Evolutionary conservation across 2,888 invertebrate genomes (phyloP).

Genomic region (Drepanosiphum platanoidis): DNA sequence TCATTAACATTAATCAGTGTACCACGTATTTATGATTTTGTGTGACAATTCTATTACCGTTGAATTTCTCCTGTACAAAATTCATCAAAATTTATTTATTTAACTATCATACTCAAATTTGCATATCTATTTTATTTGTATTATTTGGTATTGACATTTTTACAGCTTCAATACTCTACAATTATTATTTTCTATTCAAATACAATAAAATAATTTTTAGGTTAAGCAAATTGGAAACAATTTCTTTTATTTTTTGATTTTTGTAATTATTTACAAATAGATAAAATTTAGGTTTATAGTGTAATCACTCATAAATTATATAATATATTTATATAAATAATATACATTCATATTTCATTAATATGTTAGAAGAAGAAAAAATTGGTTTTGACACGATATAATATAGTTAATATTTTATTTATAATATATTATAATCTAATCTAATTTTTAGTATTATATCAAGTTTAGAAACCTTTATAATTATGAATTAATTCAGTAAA

Average conservation of each 20-base stretch:
- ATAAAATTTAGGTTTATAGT: neutral
- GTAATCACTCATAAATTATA: neutral
- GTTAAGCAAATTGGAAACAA: neutral
- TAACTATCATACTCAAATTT: neutral
- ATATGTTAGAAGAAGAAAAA: neutral
- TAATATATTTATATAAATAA: neutral
- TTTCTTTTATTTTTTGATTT: no score
- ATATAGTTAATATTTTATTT: neutral
- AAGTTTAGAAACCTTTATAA: constrained; percentile 11
- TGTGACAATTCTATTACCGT: neutral
- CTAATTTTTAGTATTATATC: constrained; percentile 30
- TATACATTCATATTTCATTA: constrained; percentile 1
- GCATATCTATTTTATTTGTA: neutral
- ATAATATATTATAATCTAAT: constrained; percentile 8
- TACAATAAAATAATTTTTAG: neutral
- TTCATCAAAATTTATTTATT: neutral
- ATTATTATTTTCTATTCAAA: neutral
- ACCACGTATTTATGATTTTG: neutral
- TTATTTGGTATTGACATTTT: constrained; percentile 1
- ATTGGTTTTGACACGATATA: constrained; percentile 4
- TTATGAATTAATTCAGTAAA: neutral
- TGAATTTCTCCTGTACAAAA: neutral
- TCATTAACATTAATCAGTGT: neutral
- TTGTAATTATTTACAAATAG: neutral
- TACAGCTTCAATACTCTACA: neutral